Conservation (phyloP, 2,113 vertebrate species). For the Thamnophis sirtalis region DNA sequence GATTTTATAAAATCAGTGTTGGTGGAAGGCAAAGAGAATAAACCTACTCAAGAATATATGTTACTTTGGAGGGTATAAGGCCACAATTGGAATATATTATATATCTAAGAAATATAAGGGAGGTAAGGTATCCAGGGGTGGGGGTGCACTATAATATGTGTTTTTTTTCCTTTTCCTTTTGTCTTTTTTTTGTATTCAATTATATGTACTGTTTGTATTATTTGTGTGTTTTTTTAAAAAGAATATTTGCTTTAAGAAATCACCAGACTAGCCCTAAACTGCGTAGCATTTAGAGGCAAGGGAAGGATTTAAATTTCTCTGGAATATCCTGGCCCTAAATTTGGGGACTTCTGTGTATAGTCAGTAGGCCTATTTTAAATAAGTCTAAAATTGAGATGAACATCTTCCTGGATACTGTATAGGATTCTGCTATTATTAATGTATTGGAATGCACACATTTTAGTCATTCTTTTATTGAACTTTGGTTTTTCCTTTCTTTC, state of each 20-base stretch:
- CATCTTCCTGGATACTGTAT: neutral
- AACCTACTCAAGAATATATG: too few relatives aligned
- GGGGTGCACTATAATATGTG: too few relatives aligned
- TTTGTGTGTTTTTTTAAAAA: too few relatives aligned
- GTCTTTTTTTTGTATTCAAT: too few relatives aligned
- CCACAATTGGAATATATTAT: too few relatives aligned
- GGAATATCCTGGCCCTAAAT: neutral
- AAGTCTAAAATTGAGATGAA: neutral
- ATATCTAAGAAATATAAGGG: too few relatives aligned
- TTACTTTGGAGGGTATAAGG: too few relatives aligned
- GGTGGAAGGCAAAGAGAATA: too few relatives aligned
- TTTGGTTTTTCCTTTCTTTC: neutral
- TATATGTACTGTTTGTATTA: too few relatives aligned
- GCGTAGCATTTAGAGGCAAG: neutral
- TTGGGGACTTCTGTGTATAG: neutral
- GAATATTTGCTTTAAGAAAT: neutral
- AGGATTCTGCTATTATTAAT: neutral
- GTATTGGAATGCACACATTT: neutral
- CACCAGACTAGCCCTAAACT: neutral
- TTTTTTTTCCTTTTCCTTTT: too few relatives aligned
- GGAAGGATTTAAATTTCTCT: neutral
- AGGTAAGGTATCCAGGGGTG: too few relatives aligned
- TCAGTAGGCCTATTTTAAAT: neutral
- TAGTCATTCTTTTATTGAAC: constrained; percentile 12
- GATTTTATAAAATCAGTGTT: too few relatives aligned